phyloP scores from a whole-genome alignment of 2,797 vertebrate genomes.

The Loriculus beryllinus region DNA sequence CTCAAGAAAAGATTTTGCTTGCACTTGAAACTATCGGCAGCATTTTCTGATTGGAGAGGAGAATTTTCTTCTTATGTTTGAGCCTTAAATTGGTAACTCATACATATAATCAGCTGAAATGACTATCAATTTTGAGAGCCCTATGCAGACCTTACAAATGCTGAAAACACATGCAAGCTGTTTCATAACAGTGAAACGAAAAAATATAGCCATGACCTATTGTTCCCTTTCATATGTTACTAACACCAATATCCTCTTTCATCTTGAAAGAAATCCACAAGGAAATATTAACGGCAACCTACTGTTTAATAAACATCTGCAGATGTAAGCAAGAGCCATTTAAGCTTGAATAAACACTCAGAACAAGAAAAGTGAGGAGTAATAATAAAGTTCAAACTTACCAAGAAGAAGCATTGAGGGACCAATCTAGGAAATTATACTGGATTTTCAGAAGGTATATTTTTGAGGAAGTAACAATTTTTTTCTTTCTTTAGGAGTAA shows the following conservation, averaged over 20 bases:
- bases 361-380: neutral
- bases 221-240: neutral
- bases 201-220: neutral
- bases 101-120: neutral
- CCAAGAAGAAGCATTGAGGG: neutral
- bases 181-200: neutral
- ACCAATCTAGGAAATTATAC: neutral
- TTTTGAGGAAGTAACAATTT: neutral
- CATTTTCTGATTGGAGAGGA: neutral
- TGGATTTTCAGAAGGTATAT: neutral
- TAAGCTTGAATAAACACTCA: neutral
- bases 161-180: neutral
- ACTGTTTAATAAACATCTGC: neutral
- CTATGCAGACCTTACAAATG: neutral
- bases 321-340: neutral
- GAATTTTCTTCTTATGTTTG: neutral
- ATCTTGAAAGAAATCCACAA: neutral
- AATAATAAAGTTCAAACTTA: neutral
- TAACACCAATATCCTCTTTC: neutral
- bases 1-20: neutral
- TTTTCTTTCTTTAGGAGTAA: slow-evolving; percentile 3
- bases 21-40: neutral
- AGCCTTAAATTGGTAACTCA: neutral
- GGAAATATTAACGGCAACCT: neutral
- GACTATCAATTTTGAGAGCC: neutral